Conservation (phyloP, 1,140 invertebrate species). For the Planococcus citri region DNA sequence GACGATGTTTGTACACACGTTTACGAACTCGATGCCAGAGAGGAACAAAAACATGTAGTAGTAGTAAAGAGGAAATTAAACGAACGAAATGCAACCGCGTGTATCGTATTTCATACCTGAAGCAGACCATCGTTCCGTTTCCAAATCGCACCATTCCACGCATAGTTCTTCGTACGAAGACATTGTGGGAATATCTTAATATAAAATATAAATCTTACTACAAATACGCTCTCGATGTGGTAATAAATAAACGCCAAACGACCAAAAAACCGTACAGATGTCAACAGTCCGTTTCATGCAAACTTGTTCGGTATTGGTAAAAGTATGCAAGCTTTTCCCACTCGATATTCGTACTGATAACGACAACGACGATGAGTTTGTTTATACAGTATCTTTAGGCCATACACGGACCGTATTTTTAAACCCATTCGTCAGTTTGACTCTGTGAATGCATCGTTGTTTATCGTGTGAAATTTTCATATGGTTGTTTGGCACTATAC, state of each 20-base stretch:
- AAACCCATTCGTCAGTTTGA: too few species aligned
- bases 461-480: too few species aligned
- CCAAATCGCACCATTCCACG: constrained; percentile 5
- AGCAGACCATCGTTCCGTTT: neutral
- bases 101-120: constrained; percentile 3
- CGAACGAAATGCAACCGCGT: neutral
- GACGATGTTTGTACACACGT: too few species aligned
- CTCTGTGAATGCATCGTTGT: too few species aligned
- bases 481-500: too few species aligned
- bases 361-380: neutral
- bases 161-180: neutral
- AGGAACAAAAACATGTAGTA: too few species aligned
- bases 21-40: too few species aligned
- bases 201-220: neutral
- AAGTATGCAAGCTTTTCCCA: neutral
- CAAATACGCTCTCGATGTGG: neutral
- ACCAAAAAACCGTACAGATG: neutral
- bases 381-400: too few species aligned
- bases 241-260: neutral
- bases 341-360: neutral
- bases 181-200: neutral
- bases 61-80: neutral
- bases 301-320: neutral
- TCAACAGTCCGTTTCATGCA: neutral
- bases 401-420: too few species aligned